phyloP scores from a whole-genome alignment of 2,113 vertebrate genomes.

The Macquaria australasica region DNA sequence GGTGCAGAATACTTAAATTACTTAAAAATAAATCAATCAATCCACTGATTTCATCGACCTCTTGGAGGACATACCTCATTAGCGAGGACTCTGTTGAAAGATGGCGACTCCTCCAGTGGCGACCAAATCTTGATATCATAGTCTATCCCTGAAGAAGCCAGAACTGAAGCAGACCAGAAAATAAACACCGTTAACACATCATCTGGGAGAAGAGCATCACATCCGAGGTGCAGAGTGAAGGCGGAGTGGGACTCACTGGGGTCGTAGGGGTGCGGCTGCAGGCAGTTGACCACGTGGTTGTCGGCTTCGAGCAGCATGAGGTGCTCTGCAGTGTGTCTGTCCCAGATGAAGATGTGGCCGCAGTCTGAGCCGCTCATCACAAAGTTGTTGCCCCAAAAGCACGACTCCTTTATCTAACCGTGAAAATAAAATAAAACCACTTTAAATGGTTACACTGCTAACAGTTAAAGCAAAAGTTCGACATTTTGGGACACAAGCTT shows the following conservation, averaged over 20 bases:
- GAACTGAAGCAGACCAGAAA: constrained; percentile 86
- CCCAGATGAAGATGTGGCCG: constrained; percentile 99
- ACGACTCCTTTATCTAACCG: constrained; percentile 95
- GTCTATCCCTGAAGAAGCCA: constrained; percentile 98
- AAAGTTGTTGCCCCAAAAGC: constrained; percentile 98
- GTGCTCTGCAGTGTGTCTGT: constrained; percentile 95
- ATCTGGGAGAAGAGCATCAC: not conserved
- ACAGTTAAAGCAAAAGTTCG: not conserved
- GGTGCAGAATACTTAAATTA: not conserved
- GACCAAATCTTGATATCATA: constrained; percentile 99
- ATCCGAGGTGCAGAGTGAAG: not conserved
- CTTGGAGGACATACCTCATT: constrained; percentile 86
- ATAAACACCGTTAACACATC: not conserved
- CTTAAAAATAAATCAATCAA: no score
- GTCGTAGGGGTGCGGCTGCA: constrained; percentile 97
- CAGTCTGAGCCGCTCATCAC: constrained; percentile 99
- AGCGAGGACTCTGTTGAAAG: constrained; percentile 97
- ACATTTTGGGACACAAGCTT: not conserved
- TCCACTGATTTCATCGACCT: constrained; percentile 28
- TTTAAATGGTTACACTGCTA: not conserved
- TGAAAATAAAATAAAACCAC: not conserved
- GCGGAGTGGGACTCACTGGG: constrained; percentile 88
- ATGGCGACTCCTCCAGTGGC: constrained; percentile 91
- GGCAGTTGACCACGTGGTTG: constrained; percentile 99
- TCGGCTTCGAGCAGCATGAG: constrained; percentile 98